A percentile compares a stretch with the other conserved stretches of the same genome.
phyloP scores from a whole-genome alignment of 2,113 vertebrate species.

The Corythornis cristatus region DNA sequence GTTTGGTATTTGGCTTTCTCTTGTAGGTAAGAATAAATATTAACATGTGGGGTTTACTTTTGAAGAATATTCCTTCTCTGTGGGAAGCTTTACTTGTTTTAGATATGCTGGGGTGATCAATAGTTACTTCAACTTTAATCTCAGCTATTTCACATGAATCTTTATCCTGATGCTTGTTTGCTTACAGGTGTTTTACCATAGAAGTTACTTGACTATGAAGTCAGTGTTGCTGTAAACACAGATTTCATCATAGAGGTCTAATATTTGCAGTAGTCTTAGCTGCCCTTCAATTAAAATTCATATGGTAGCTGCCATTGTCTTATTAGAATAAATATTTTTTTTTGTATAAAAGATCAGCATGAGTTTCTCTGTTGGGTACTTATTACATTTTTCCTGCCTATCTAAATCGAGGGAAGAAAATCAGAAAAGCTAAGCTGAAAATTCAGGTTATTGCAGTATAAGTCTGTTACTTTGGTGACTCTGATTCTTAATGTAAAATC shows the following conservation, averaged over 20 bases:
- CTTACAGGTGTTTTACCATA: neutral
- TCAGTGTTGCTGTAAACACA: neutral
- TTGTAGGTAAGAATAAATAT: neutral
- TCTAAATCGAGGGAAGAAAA: neutral
- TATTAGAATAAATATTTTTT: neutral
- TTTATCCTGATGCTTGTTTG: neutral
- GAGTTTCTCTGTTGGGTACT: neutral
- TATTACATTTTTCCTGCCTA: neutral
- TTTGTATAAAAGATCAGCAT: neutral
- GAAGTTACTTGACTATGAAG: neutral
- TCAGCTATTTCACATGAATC: neutral
- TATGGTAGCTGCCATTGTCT: neutral
- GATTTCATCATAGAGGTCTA: neutral
- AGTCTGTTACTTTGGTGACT: neutral
- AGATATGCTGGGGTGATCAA: neutral
- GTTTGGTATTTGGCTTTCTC: neutral
- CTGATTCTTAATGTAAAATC: neutral
- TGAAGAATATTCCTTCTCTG: neutral
- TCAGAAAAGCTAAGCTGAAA: neutral
- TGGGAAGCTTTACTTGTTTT: neutral
- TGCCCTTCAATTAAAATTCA: neutral
- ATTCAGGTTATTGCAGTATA: neutral
- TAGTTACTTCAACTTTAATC: neutral
- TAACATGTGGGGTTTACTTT: neutral
- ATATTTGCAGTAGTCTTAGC: neutral